Evolutionary conservation across 1,140 invertebrate genomes (phyloP), one percentile per base, ranked within the genome.

Genomic region (Drosophila punjabiensis): DNA sequence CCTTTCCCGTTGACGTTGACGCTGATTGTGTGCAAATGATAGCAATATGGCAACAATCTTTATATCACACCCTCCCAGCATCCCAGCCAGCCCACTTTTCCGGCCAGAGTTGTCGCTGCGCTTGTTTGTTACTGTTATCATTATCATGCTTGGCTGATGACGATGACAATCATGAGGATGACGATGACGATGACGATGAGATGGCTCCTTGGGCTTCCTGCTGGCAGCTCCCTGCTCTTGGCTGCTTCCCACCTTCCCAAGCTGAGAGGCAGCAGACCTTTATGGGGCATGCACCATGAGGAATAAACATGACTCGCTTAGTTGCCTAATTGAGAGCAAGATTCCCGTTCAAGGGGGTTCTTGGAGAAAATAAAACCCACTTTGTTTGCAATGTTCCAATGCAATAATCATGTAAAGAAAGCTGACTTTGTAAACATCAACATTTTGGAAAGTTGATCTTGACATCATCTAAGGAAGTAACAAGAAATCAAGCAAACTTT

Each of bases 11-110:
- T 71, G 55, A 68, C 60, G 73, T 45, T 76, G 70, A 56, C 53
- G 79, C 62, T 90, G 85, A 89, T 89, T 89, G 85, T 85, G 85
- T 89, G 85, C 86, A 89, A 90, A 89, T 89, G 86, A 89, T 89
- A 89, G 85, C 85, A 90, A 89, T 89, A 89, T 89, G 85, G 81
- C 75, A 85, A 89, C 85, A 90, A 89, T 89, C 86, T 89, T 90
- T 85, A 85, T 85, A 80, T 82, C 74, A 50, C 64, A 60, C 37
- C 48, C 32, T 7, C 55, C 45, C n/a, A 14, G 24, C 47, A 28
- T 20, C 50, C 0, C 11, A 16, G 2, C 7, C 11, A n/a, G 13
- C 73, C 63, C 64, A 56, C 75, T 39, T 58, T 62, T 43, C 55
- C 20, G 53, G 14, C 56, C 77, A 55, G 59, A 45, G 48, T 68